Evolutionary conservation across 2,888 invertebrate species (phyloP).

Genomic region (Cheilosia urbana): DNA sequence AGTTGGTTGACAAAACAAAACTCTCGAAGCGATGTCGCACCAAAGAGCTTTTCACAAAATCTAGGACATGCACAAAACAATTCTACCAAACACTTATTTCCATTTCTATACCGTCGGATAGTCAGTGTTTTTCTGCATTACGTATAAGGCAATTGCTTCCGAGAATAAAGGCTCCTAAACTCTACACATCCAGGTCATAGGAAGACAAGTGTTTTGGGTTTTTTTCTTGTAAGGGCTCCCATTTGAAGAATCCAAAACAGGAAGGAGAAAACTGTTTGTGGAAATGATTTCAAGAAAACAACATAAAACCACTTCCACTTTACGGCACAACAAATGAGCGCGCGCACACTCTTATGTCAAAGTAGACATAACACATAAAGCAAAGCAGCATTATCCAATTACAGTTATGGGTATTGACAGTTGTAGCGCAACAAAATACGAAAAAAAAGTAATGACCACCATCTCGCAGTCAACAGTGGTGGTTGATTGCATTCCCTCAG

Average conservation of each 20-base stretch:
- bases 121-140: slow-evolving; percentile 25
- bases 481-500: slow-evolving; percentile 46
- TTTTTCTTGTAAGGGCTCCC: slow-evolving; percentile 4
- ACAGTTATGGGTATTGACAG: slow-evolving; percentile 62
- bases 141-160: slow-evolving; percentile 36
- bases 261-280: slow-evolving; percentile 37
- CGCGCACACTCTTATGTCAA: slow-evolving; percentile 38
- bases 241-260: slow-evolving; percentile 42
- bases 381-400: slow-evolving; percentile 63
- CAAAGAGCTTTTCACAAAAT: slow-evolving; percentile 6
- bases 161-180: slow-evolving; percentile 40
- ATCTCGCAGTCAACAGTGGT: slow-evolving; percentile 18
- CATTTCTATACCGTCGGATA: slow-evolving; percentile 28
- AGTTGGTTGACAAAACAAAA: slow-evolving; percentile 31
- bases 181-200: slow-evolving; percentile 59
- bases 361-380: slow-evolving; percentile 27
- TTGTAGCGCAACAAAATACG: not conserved
- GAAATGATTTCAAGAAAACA: slow-evolving; percentile 43
- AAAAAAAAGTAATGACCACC: slow-evolving; percentile 32
- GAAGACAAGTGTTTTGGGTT: slow-evolving; percentile 52
- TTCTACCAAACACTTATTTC: slow-evolving; percentile 35
- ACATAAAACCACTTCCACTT: slow-evolving; percentile 67
- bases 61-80: slow-evolving; percentile 27
- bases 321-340: slow-evolving; percentile 23
- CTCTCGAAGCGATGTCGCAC: slow-evolving; percentile 4